These are phyloP conservation scores for Triops longicaudatus DNA, from an alignment of 1,140 invertebrate species.

Conservation along the genomic window DNA sequence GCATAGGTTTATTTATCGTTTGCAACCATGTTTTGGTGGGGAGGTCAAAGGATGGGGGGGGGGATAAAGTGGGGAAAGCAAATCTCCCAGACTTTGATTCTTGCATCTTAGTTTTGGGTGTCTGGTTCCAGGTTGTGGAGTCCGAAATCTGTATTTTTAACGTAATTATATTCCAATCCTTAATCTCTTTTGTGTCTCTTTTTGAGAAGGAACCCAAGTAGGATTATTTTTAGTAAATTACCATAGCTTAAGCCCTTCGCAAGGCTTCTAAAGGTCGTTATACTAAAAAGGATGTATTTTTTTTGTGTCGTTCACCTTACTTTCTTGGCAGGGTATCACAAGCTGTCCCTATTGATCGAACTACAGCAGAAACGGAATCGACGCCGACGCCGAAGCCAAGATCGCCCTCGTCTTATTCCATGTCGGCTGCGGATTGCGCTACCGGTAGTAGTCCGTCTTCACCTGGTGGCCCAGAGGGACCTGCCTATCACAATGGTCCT, in stretches of 20 bases:
- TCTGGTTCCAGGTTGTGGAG: too few species aligned
- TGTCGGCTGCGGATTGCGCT: conserved; percentile 30
- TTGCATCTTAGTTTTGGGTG: too few species aligned
- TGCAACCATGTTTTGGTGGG: conserved; percentile 41
- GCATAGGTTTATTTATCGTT: conserved; percentile 34
- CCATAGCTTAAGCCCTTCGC: not conserved
- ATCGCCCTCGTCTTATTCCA: not conserved
- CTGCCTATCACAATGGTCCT: conserved; percentile 2
- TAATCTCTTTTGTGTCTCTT: not conserved
- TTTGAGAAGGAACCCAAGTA: not conserved
- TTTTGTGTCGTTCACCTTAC: not conserved
- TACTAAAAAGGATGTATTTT: not conserved
- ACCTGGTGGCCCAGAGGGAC: conserved; percentile 1
- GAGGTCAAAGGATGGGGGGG: too few species aligned
- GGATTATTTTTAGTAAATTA: not conserved
- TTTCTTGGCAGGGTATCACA: conserved; percentile 8
- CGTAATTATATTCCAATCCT: not conserved
- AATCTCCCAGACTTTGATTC: too few species aligned
- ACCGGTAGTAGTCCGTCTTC: conserved; percentile 20
- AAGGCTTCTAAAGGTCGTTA: not conserved
- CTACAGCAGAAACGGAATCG: conserved; percentile 1
- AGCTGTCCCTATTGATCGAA: conserved; percentile 16
- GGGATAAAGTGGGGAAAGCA: too few species aligned
- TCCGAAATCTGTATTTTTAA: too few species aligned
- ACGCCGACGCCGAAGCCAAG: conserved; percentile 27